These are phyloP conservation scores for Darwinula stevensoni DNA, from an alignment of 2,888 invertebrate species.

Conservation along the genomic window DNA sequence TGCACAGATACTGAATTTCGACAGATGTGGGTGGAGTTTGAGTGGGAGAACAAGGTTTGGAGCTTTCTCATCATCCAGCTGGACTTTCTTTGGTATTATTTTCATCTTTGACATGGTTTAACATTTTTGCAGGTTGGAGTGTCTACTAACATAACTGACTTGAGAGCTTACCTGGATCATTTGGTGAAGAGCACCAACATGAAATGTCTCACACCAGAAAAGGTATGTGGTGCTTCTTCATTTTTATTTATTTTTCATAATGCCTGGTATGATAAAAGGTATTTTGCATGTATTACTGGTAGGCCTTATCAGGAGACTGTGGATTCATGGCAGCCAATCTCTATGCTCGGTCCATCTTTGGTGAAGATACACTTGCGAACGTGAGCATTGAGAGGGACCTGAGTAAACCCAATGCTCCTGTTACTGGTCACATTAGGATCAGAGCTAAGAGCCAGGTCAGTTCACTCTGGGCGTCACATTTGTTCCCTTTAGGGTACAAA, in stretches of 20 bases:
- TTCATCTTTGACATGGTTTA: constrained; percentile 10
- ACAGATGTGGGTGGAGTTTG: constrained; percentile 99
- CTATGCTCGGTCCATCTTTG: constrained; percentile 91
- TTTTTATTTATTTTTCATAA: too few relatives aligned
- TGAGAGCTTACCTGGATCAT: constrained; percentile 73
- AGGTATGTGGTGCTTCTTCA: too few relatives aligned
- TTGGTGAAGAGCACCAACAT: constrained; percentile 85
- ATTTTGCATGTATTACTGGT: too few relatives aligned
- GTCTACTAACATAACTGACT: constrained; percentile 68
- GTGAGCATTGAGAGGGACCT: constrained; percentile 87
- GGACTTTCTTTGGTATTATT: neutral
- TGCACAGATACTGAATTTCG: constrained; percentile 91
- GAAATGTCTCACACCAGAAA: constrained; percentile 93
- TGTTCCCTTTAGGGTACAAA: constrained; percentile 3
- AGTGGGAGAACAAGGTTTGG: constrained; percentile 96
- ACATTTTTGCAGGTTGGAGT: constrained; percentile 33
- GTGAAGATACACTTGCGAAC: constrained; percentile 96
- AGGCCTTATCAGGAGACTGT: constrained; percentile 73
- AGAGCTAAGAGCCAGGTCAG: constrained; percentile 86
- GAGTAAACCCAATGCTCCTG: constrained; percentile 55
- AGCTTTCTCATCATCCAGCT: too few relatives aligned
- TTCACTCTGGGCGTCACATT: constrained; percentile 4
- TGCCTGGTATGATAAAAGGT: too few relatives aligned
- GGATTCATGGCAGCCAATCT: constrained; percentile 99
- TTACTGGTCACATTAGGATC: constrained; percentile 88